Base-by-base conservation (phyloP, 2,888 invertebrate genomes). In the Lampropteryx suffumata region DNA sequence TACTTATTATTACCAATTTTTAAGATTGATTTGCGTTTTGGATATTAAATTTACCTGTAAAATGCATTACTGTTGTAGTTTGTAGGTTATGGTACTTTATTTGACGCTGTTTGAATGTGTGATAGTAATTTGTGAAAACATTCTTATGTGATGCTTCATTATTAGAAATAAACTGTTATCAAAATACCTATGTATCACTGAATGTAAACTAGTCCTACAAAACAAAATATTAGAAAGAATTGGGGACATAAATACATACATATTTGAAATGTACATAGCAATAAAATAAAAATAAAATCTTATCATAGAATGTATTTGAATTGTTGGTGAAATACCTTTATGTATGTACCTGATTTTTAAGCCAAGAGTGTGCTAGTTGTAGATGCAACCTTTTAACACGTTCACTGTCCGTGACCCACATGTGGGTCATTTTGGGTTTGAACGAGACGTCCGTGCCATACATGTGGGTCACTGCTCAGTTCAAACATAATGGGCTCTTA, bases 101-200 rank as follows among this genome's bases (percentile, higher is more conserved):
- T 57, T 66, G 60, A 64, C 60, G 56, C 60, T 60, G 50, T 62
- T 65, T 71, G 62, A 47, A 59, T 65, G 65, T 64, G 62, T 69
- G 63, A 63, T 67, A 67, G 62, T 66, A 60, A 59, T 67, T 70
- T 68, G 64, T 71, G 59, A 64, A 65, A 69, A 72, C 66, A 69
- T 70, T 73, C 43, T 70, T 78, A 82, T 79, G 74, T 79, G 72
- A 79, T 78, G 76, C 77, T 82, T 82, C 82, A 81, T 85, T 82
- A 76, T 73, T 81, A 79, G 69, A 74, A 84, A 81, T 79, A 78
- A 80, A 81, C 69, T 71, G 71, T 70, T 64, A 73, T 30, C 33
- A 51, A 50, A 57, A 39, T 36, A 33, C 17, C n/a, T 45, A 46
- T 28, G 10, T 39, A 51, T 54, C 50, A 51, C 45, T 61, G 48